Evolutionary conservation across 2,113 vertebrate genomes (phyloP).

Genomic region (Hypomesus transpacificus): DNA sequence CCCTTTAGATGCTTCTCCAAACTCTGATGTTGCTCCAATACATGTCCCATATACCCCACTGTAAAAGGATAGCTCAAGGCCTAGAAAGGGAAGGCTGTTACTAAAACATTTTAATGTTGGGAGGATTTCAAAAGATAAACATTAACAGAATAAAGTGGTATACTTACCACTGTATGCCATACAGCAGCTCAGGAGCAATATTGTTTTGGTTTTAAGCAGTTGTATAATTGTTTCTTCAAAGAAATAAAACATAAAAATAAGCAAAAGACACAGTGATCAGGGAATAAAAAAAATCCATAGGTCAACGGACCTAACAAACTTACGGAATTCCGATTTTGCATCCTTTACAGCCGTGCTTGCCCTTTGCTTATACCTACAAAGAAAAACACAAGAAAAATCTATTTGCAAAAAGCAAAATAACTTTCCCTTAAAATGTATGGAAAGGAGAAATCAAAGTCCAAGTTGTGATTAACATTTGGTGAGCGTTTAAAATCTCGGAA

Average conservation of each 20-base stretch:
- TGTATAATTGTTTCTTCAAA: slow-evolving; percentile 83
- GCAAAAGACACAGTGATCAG: slow-evolving; percentile 6
- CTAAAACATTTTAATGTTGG: neutral
- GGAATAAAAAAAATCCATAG: neutral
- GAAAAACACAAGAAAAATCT: neutral
- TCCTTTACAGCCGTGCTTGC: slow-evolving; percentile 62
- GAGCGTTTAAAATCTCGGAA: neutral
- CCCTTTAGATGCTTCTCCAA: slow-evolving; percentile 84
- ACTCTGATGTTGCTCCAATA: slow-evolving; percentile 84
- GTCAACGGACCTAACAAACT: slow-evolving; percentile 39
- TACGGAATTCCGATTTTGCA: slow-evolving; percentile 70
- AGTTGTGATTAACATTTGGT: neutral
- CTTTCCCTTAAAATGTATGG: neutral
- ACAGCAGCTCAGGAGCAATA: slow-evolving; percentile 85
- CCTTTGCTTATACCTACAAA: slow-evolving; percentile 67
- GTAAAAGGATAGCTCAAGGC: slow-evolving; percentile 92
- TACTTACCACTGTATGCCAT: slow-evolving; percentile 92
- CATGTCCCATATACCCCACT: slow-evolving; percentile 96
- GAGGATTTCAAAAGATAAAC: neutral
- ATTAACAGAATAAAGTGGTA: neutral
- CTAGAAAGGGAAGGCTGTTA: slow-evolving; percentile 57
- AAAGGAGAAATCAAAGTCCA: neutral
- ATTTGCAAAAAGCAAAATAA: slow-evolving; percentile 25
- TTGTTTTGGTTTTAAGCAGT: slow-evolving; percentile 81
- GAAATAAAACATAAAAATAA: slow-evolving; percentile 8